Evolutionary conservation across 2,797 vertebrate species (phyloP), one percentile per base, ranked within the genome.

Genomic region (Catamblyrhynchus diadema): DNA sequence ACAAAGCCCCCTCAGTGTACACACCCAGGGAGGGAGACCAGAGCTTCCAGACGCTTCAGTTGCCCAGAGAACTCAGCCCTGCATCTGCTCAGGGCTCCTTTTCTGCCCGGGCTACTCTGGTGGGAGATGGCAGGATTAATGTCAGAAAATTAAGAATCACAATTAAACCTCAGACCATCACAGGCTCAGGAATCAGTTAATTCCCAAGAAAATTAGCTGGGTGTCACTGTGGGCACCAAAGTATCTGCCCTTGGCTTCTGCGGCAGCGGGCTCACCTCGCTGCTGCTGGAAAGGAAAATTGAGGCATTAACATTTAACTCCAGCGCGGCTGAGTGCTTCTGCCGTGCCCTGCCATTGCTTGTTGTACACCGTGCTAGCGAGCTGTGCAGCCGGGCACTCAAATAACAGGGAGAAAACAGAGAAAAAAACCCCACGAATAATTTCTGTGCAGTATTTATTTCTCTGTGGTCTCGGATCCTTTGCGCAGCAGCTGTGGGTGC

Each of bases 141-240:
- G 4, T 7, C 39, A 42, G 72, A 59, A 73, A 88, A 83, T 66
- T 28, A 59, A 60, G 24, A 27, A 3, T 8, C 51, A 33, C 47
- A 66, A 83, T 71, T 47, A 64, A 79, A 83, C 39, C 57, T 66
- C 82, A 60, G 39, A 14, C 24, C 6, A 2, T n/a, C 32, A 5
- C 1, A 3, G 12, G 23, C 47, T n/a, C 1, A 2, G 27, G n/a
- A 70, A 23, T 24, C 53, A 20, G 39, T 8, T 2, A 2, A 28
- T 57, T 92, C 75, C 61, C 61, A 10, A 4, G 22, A 33, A 54
- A 83, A 75, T 70, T 2, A 60, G 6, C 22, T 14, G 19, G 37
- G 21, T 84, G 47, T 41, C 12, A 1, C n/a, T 70, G 60, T 20
- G 67, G 84, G 67, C 60, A 51, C 51, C 0, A 1, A 48, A 64